phyloP scores from a whole-genome alignment of 2,797 vertebrate genomes.

The Synanceia verrucosa region DNA sequence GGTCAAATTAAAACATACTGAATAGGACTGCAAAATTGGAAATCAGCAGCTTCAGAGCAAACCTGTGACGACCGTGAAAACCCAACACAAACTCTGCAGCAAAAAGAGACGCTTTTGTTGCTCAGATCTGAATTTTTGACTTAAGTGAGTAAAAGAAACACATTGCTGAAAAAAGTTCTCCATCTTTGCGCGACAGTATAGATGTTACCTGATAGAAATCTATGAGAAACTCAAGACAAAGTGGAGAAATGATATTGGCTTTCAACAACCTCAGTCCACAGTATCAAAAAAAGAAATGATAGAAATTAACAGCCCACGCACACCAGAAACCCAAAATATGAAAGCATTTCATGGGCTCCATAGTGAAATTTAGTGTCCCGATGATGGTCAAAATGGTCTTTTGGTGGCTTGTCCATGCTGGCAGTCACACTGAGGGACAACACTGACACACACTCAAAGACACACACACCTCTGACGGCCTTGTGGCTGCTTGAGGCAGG shows the following conservation, averaged over 20 bases:
- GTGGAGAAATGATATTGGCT: neutral
- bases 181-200: neutral
- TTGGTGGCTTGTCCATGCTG: neutral
- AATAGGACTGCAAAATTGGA: neutral
- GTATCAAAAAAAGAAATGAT: neutral
- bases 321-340: neutral
- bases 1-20: neutral
- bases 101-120: neutral
- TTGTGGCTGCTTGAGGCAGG: constrained; percentile 83
- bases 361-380: neutral
- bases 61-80: neutral
- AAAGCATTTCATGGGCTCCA: neutral
- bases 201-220: neutral
- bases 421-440: neutral
- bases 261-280: neutral
- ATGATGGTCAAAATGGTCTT: neutral
- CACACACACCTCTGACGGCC: constrained; percentile 75
- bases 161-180: neutral
- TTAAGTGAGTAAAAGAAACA: neutral
- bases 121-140: neutral
- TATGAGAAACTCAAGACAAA: neutral
- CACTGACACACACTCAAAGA: constrained; percentile 6
- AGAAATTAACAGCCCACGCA: neutral
- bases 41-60: neutral
- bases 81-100: neutral